These are phyloP conservation scores for Tanytarsus gracilentus DNA, from an alignment of 2,888 invertebrate species.

Conservation along the genomic window DNA sequence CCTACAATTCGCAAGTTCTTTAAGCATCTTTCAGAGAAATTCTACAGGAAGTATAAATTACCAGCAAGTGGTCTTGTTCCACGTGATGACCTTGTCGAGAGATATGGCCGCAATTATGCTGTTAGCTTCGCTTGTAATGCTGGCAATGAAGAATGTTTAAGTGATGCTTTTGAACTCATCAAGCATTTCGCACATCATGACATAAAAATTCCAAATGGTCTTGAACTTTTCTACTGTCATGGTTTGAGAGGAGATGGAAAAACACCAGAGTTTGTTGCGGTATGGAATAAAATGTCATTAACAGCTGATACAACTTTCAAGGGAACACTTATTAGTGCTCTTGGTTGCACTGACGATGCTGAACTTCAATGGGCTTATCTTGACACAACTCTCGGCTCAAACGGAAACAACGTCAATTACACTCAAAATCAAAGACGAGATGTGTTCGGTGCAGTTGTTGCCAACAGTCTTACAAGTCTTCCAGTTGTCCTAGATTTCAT, in stretches of 20 bases:
- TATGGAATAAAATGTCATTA: neutral
- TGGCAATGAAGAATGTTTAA: neutral
- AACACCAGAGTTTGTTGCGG: neutral
- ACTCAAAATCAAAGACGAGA: neutral
- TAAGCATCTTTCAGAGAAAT: neutral
- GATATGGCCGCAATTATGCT: conserved; percentile 1
- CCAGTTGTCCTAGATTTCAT: neutral
- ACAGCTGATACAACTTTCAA: neutral
- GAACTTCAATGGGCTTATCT: neutral
- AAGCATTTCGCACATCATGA: neutral
- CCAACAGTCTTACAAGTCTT: neutral
- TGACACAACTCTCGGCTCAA: neutral
- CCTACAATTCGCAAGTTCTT: neutral
- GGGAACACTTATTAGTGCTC: neutral
- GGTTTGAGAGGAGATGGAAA: neutral
- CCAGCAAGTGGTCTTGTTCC: neutral
- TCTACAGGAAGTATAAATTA: neutral
- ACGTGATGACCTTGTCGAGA: neutral
- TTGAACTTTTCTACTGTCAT: conserved; percentile 1
- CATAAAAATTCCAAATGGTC: neutral
- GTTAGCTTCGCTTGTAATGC: conserved; percentile 1
- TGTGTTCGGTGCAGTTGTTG: conserved; percentile 3
- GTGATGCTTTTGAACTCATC: neutral
- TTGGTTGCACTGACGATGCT: conserved; percentile 9
- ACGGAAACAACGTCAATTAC: conserved; percentile 9